Evolutionary conservation across 1,140 invertebrate species (phyloP).

Genomic region (Dendroctonus valens): DNA sequence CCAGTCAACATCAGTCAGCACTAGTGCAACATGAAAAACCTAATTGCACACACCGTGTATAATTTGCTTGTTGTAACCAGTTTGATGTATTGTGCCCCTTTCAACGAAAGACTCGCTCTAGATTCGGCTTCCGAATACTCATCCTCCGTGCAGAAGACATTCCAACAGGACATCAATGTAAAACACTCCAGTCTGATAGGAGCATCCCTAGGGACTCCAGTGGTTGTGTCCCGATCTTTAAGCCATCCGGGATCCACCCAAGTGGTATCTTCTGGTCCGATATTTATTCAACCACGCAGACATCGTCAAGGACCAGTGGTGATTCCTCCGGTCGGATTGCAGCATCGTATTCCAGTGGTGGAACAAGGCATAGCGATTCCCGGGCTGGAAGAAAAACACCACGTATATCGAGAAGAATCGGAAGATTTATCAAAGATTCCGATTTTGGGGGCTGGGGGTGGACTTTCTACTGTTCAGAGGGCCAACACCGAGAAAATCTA

Average conservation of each 20-base stretch:
- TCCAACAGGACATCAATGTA: slow-evolving; percentile 19
- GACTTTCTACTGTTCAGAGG: background rate
- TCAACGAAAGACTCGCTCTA: background rate
- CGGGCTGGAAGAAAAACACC: slow-evolving; percentile 12
- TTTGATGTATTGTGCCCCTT: too few relatives aligned
- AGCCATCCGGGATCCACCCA: too few relatives aligned
- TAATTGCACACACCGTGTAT: too few relatives aligned
- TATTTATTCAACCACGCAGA: slow-evolving; percentile 5
- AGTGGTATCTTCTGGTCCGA: background rate
- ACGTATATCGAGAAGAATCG: slow-evolving; percentile 17
- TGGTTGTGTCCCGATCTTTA: too few relatives aligned
- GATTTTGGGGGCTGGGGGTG: slow-evolving; percentile 1
- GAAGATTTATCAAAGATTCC: slow-evolving; percentile 17
- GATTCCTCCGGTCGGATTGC: background rate
- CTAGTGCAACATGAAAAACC: too few relatives aligned
- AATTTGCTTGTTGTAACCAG: too few relatives aligned
- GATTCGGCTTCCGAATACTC: slow-evolving; percentile 12
- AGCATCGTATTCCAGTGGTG: background rate
- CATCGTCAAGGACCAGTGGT: too few relatives aligned
- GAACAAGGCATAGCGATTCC: slow-evolving; percentile 3
- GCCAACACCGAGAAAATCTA: slow-evolving; percentile 19
- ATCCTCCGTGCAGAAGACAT: slow-evolving; percentile 16
- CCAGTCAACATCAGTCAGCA: too few relatives aligned
- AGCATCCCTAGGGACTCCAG: too few relatives aligned
- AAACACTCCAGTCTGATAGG: background rate